Conservation (phyloP, 2,113 vertebrate species). For the Coryphaenoides rupestris region DNA sequence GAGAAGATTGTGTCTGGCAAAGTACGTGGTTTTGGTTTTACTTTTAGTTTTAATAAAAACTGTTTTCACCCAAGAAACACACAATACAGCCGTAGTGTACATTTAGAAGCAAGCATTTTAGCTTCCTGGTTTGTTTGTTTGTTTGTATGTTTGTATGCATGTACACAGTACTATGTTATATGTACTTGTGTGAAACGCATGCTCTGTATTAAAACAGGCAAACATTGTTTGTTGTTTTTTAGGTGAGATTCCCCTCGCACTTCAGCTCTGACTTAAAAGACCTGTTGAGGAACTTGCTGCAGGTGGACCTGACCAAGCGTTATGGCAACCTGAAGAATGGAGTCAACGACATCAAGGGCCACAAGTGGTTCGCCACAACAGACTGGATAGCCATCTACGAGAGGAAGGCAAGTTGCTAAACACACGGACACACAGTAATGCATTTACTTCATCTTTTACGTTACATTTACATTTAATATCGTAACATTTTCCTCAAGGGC, state of each 20-base stretch:
- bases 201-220: not conserved
- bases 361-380: conserved; percentile 99
- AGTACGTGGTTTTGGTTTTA: conserved; percentile 64
- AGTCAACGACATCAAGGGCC: conserved; percentile 97
- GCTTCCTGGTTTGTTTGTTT: too few relatives aligned
- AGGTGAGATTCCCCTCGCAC: conserved; percentile 98
- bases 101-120: too few relatives aligned
- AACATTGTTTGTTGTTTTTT: not conserved
- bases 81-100: too few relatives aligned
- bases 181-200: not conserved
- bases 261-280: conserved; percentile 99
- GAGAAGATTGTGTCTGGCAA: conserved; percentile 99
- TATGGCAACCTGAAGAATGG: conserved; percentile 98
- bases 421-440: not conserved
- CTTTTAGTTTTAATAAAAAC: not conserved
- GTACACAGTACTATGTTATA: too few relatives aligned
- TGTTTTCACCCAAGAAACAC: too few relatives aligned
- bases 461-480: too few relatives aligned
- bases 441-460: too few relatives aligned
- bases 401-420: conserved; percentile 82
- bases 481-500: too few relatives aligned
- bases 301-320: conserved; percentile 97
- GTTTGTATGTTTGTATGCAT: not conserved
- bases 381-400: conserved; percentile 99
- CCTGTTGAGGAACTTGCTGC: conserved; percentile 93